A percentile compares a stretch with the other conserved stretches of the same genome.
Evolutionary conservation across 2,888 invertebrate genomes (phyloP).

Genomic region (Lepas anatifera): DNA sequence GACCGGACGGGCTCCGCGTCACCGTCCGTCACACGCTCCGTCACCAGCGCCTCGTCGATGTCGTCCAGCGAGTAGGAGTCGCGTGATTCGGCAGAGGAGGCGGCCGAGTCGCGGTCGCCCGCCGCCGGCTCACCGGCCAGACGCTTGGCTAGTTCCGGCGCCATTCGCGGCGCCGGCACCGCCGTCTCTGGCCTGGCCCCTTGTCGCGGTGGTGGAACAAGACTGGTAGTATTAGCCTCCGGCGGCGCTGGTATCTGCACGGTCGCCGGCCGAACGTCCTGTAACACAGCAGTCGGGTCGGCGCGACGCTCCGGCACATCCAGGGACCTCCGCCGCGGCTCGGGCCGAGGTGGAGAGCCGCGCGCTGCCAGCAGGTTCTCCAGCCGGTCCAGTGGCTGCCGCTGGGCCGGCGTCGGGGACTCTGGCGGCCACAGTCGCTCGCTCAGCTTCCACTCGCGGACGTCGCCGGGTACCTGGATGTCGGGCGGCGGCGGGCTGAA

Average conservation of each 20-base stretch:
- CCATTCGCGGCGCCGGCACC: neutral
- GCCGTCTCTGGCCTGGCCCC: too few species aligned
- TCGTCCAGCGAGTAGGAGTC: constrained; percentile 51
- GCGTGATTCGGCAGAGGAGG: constrained; percentile 1
- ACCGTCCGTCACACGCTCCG: constrained; percentile 28
- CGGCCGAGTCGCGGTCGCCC: neutral
- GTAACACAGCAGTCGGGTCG: neutral
- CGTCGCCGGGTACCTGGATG: constrained; percentile 26
- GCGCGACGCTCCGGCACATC: neutral
- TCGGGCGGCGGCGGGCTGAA: constrained; percentile 18
- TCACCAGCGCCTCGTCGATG: constrained; percentile 47
- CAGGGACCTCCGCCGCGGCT: neutral
- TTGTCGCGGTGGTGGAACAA: too few species aligned
- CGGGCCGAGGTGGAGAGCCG: neutral
- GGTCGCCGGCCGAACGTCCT: neutral
- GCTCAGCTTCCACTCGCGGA: constrained; percentile 27
- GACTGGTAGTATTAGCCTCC: too few species aligned
- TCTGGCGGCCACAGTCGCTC: constrained; percentile 20
- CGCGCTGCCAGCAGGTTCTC: neutral
- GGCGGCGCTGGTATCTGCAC: neutral
- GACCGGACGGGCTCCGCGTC: too few species aligned
- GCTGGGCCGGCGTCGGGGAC: neutral
- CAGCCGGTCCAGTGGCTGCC: neutral
- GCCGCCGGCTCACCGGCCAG: neutral
- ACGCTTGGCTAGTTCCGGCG: too few species aligned